A percentile compares a stretch with the other conserved stretches of the same genome.
Conservation (phyloP, 2,113 vertebrate genomes). For the Urocynchramus pylzowi region DNA sequence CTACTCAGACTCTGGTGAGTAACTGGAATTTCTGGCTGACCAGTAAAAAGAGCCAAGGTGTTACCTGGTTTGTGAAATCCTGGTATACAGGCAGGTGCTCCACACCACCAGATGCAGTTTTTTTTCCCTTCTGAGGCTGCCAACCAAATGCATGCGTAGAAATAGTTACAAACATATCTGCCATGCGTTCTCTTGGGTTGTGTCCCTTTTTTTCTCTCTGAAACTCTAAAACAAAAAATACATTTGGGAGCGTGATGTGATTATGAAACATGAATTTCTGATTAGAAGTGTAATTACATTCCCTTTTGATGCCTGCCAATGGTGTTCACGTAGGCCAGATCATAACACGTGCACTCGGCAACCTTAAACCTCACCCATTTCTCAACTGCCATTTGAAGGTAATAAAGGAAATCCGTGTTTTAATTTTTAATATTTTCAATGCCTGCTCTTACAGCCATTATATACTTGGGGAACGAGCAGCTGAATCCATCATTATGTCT, state of each 20-base stretch:
- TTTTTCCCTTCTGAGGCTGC: neutral
- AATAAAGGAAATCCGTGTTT: conserved; percentile 7
- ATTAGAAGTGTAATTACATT: conserved; percentile 30
- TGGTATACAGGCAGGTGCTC: neutral
- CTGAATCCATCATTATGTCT: conserved; percentile 52
- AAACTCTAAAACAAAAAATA: neutral
- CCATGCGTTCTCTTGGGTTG: neutral
- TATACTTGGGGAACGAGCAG: neutral
- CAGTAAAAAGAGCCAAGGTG: neutral
- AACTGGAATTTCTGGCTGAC: neutral
- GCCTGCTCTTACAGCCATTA: neutral
- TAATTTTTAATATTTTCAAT: conserved; percentile 45
- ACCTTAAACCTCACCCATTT: neutral
- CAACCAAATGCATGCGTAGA: neutral
- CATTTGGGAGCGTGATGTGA: neutral
- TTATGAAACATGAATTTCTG: conserved; percentile 11
- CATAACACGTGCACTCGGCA: neutral
- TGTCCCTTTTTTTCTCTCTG: neutral
- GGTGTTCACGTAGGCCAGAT: neutral
- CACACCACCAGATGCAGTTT: neutral
- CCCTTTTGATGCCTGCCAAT: neutral
- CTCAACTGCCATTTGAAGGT: neutral
- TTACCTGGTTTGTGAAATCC: neutral
- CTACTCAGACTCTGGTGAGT: no score
- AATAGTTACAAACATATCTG: neutral